A percentile compares a stretch with the other conserved stretches of the same genome.
Conservation (phyloP, 2,888 invertebrate genomes). For the Thera britannica region DNA sequence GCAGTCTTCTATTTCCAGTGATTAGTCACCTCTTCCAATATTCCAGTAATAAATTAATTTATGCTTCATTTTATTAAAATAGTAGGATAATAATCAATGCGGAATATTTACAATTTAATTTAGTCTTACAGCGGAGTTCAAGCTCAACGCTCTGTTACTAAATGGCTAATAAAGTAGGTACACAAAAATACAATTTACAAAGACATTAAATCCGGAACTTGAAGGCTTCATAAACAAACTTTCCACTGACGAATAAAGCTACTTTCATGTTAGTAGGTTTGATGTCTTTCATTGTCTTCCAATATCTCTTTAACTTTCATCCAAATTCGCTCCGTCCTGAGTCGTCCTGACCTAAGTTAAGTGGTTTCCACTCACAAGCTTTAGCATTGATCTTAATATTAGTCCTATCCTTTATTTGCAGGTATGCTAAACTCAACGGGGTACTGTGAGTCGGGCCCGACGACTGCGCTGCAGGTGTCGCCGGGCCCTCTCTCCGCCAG, state of each 20-base stretch:
- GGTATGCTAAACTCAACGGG: conserved; percentile 79
- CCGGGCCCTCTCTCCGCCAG: conserved; percentile 82
- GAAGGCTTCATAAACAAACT: too few species aligned
- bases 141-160: neutral
- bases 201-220: too few species aligned
- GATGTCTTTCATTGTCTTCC: too few species aligned
- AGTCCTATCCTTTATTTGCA: conserved; percentile 46
- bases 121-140: neutral
- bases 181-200: neutral
- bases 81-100: conserved; percentile 1
- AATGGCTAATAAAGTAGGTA: neutral
- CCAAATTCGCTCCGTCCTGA: too few species aligned
- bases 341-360: too few species aligned
- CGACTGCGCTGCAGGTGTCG: conserved; percentile 82
- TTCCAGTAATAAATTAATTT: neutral
- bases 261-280: too few species aligned
- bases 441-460: conserved; percentile 78
- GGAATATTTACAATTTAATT: neutral
- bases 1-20: neutral
- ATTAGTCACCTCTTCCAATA: neutral
- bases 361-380: too few species aligned
- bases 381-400: neutral
- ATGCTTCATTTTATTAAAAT: neutral
- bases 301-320: too few species aligned
- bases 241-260: neutral